These are phyloP conservation scores for Nymphalis io DNA, from an alignment of 1,140 invertebrate species.

Conservation along the genomic window DNA sequence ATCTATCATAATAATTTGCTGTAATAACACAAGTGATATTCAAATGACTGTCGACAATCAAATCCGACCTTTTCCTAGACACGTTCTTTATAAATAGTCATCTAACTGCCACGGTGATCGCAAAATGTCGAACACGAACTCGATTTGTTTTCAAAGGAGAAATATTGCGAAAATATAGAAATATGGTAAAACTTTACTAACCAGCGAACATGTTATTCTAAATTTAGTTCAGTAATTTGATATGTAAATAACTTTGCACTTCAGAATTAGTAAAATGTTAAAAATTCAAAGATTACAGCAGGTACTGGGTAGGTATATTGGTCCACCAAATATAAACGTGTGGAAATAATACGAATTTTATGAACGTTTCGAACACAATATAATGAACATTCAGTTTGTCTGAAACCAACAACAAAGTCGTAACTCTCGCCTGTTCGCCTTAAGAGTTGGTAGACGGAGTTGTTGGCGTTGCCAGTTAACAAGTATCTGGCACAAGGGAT, in stretches of 20 bases:
- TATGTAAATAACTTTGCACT: background rate
- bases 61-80: constrained; percentile 78
- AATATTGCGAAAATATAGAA: constrained; percentile 69
- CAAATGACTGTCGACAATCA: constrained; percentile 78
- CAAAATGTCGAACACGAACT: constrained; percentile 78
- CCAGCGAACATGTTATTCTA: background rate
- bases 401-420: constrained; percentile 13
- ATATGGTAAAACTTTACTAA: constrained; percentile 29
- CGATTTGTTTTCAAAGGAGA: constrained; percentile 67
- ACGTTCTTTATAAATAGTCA: constrained; percentile 80
- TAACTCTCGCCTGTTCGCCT: constrained; percentile 16
- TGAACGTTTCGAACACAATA: background rate
- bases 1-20: constrained; percentile 74
- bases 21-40: constrained; percentile 76
- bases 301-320: background rate
- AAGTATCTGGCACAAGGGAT: constrained; percentile 79
- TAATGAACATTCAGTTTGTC: constrained; percentile 13
- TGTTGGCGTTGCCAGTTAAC: constrained; percentile 64
- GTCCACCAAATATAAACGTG: background rate
- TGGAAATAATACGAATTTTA: background rate
- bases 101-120: constrained; percentile 72
- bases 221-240: background rate
- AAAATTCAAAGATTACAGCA: background rate
- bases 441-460: constrained; percentile 28
- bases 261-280: background rate